Evolutionary conservation across 2,888 invertebrate genomes (phyloP), one percentile per base, ranked within the genome.

Genomic region (Luperina nickerlii): DNA sequence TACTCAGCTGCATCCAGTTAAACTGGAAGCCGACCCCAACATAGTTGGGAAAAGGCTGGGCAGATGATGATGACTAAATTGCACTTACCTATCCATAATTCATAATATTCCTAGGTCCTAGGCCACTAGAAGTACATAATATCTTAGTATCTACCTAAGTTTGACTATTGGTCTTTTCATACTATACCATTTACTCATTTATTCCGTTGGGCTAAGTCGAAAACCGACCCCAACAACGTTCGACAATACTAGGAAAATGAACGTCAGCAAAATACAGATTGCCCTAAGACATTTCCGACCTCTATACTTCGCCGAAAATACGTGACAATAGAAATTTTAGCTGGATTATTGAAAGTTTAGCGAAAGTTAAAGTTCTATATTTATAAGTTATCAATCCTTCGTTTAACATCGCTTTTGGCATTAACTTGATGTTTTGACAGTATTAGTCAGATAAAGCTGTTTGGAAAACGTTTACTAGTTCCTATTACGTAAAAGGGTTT

Each of bases 301-400:
- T 65, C 54, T 15, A 48, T 6, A 79, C 65, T 71, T 63, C 70
- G 45, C n/a, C 7, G 2, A 63, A 80, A 68, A 71, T 73, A 86
- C 82, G 82, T 86, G 84, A 83, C 77, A 75, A 42, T 18, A 69
- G 24, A 66, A 77, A 74, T 57, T 72, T 73, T 42, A 0, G n/a
- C 15, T 13, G 78, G 87, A 84, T 87, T 78, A 88, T 42, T 32
- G 75, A 69, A 84, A 84, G 79, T 88, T 88, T 84, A 42, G 51
- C 38, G 38, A 1, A 83, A 79, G 63, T 79, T 66, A 18, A 82
- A 79, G 71, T 79, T 73, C 57, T 65, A 70, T 73, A 38, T 6
- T 38, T 38, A 45, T 8, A 82, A 76, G 65, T 81, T 72, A 76
- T 78, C 77, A 80, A 83, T 76, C 78, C 79, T 66, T 74, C 20